These are phyloP conservation scores for Leptopilina boulardi DNA, from an alignment of 1,140 invertebrate genomes.

Conservation along the genomic window DNA sequence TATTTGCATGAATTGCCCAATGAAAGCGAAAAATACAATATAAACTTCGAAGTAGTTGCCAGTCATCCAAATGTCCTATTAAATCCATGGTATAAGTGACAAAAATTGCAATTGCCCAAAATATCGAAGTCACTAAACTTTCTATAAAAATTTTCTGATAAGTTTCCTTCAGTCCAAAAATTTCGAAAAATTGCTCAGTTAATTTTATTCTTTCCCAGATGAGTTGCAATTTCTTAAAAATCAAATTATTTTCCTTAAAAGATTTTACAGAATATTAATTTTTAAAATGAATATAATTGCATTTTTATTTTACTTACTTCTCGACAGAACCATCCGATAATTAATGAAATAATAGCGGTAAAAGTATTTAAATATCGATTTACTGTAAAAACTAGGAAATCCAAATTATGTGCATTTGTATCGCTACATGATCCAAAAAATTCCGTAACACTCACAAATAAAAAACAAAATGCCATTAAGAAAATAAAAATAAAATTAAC, in stretches of 20 bases:
- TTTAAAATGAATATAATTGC: background rate
- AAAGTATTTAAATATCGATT: background rate
- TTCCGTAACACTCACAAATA: background rate
- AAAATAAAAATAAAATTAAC: background rate
- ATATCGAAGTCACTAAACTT: background rate
- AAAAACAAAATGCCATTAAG: background rate
- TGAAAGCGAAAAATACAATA: slow-evolving; percentile 12
- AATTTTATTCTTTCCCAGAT: background rate
- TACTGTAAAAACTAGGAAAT: background rate
- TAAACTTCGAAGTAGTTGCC: background rate
- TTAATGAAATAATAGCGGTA: background rate
- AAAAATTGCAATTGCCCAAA: background rate
- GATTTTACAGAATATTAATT: too few relatives aligned
- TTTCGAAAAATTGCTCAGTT: background rate
- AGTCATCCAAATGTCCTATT: background rate
- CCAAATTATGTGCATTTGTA: background rate
- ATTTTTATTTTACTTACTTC: background rate
- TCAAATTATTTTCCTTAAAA: background rate
- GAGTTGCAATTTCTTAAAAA: slow-evolving; percentile 4
- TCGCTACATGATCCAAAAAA: background rate
- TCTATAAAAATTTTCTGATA: background rate
- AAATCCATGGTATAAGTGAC: background rate
- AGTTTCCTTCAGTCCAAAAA: background rate
- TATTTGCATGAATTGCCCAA: slow-evolving; percentile 34
- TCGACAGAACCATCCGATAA: background rate